Evolutionary conservation across 2,888 invertebrate species (phyloP).

Genomic region (Tenthredo amoena): DNA sequence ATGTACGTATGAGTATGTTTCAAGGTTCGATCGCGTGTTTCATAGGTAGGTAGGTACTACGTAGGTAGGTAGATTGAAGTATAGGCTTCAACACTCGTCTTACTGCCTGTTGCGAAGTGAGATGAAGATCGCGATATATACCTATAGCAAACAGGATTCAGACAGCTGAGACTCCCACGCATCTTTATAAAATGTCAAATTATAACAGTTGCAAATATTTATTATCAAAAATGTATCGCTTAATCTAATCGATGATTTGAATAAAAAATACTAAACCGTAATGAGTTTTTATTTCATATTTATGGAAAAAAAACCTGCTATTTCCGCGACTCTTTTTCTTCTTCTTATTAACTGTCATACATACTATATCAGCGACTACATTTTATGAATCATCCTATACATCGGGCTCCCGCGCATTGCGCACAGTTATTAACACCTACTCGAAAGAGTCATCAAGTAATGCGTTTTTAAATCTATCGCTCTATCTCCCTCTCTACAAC

Average conservation of each 20-base stretch:
- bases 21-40: conserved; percentile 45
- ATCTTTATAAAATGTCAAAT: conserved; percentile 2
- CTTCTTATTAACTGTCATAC: not conserved
- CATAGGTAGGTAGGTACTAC: conserved; percentile 22
- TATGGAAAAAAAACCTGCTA: not conserved
- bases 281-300: not conserved
- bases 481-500: not conserved
- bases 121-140: not conserved
- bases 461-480: not conserved
- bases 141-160: not conserved
- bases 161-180: conserved; percentile 32
- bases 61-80: not conserved
- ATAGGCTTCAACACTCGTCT: conserved; percentile 13
- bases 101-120: conserved; percentile 26
- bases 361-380: not conserved
- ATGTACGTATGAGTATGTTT: conserved; percentile 45
- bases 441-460: conserved; percentile 22
- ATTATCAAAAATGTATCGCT: not conserved
- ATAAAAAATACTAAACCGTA: not conserved
- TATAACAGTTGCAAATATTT: not conserved
- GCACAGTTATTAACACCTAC: conserved; percentile 36
- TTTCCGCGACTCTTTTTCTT: not conserved
- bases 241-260: not conserved
- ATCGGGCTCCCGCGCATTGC: not conserved
- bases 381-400: conserved; percentile 37